phyloP scores from a whole-genome alignment of 2,888 invertebrate species.

The Pollenia angustigena region DNA sequence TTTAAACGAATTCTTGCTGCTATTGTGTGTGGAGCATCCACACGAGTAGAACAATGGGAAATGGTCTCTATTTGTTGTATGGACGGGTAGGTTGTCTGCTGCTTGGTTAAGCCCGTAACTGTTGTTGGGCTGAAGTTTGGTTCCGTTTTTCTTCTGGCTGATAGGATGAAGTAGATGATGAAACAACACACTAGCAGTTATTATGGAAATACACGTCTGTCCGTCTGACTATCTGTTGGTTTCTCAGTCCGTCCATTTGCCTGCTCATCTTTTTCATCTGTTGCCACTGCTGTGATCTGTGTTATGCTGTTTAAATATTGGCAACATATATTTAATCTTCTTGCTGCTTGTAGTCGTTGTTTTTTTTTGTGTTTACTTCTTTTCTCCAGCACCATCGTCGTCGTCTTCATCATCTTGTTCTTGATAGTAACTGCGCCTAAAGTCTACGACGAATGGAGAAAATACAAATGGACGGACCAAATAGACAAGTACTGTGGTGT shows the following conservation, averaged over 20 bases:
- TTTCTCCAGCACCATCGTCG: constrained; percentile 6
- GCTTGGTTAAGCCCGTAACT: constrained; percentile 38
- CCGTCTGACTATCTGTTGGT: constrained; percentile 15
- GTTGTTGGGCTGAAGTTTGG: constrained; percentile 45
- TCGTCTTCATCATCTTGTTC: constrained; percentile 24
- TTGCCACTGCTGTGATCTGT: constrained; percentile 67
- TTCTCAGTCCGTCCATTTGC: constrained; percentile 30
- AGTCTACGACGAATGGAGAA: constrained; percentile 41
- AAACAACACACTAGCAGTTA: constrained; percentile 35
- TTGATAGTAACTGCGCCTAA: constrained; percentile 43
- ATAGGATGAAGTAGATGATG: constrained; percentile 27
- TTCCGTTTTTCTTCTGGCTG: constrained; percentile 51
- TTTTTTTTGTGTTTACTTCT: too few relatives aligned
- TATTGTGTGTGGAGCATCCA: constrained; percentile 20
- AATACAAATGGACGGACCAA: constrained; percentile 57
- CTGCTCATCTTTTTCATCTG: constrained; percentile 54
- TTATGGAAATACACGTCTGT: constrained; percentile 41
- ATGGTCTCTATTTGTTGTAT: constrained; percentile 31
- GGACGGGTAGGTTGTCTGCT: constrained; percentile 54
- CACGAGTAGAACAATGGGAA: constrained; percentile 17
- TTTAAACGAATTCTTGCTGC: constrained; percentile 46
- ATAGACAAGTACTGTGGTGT: constrained; percentile 19
- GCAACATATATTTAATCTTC: constrained; percentile 68
- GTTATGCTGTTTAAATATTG: constrained; percentile 68
- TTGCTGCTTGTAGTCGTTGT: constrained; percentile 45